Percentiles rank a stretch among this genome's conserved stretches.
These are phyloP conservation scores for Drosophila dives DNA, from an alignment of 2,888 invertebrate species.

Conservation along the genomic window DNA sequence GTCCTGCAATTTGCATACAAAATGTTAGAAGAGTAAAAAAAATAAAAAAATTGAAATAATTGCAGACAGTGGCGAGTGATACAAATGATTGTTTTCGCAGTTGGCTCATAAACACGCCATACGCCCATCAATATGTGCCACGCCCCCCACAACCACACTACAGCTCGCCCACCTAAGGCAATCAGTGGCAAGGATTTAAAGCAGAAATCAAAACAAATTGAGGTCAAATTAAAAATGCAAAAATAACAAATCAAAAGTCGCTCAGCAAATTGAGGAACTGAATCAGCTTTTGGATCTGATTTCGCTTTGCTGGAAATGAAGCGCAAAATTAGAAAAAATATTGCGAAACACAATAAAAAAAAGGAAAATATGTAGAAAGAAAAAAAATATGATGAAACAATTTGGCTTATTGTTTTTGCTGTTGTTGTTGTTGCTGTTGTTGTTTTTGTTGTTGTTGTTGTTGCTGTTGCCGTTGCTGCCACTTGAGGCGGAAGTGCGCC, in stretches of 20 bases:
- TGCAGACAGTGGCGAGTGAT: conserved; percentile 9
- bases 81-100: conserved; percentile 40
- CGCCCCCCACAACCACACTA: not conserved
- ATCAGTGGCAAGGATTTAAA: conserved; percentile 58
- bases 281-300: conserved; percentile 15
- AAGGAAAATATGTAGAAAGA: conserved; percentile 12
- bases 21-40: conserved; percentile 34
- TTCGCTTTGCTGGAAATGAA: conserved; percentile 54
- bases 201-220: conserved; percentile 66
- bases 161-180: conserved; percentile 34
- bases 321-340: conserved; percentile 73
- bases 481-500: conserved; percentile 71
- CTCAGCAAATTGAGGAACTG: conserved; percentile 4
- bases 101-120: conserved; percentile 66
- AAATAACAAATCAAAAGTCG: conserved; percentile 25
- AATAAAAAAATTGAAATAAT: not conserved
- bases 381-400: conserved; percentile 40
- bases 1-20: conserved; percentile 67
- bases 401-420: conserved; percentile 25
- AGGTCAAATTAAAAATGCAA: conserved; percentile 70
- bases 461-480: conserved; percentile 42
- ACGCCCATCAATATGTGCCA: conserved; percentile 58
- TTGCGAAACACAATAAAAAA: conserved; percentile 23
- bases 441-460: conserved; percentile 19
- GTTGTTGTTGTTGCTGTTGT: not conserved